phyloP scores from a whole-genome alignment of 2,888 invertebrate genomes.

The Caprella mutica region DNA sequence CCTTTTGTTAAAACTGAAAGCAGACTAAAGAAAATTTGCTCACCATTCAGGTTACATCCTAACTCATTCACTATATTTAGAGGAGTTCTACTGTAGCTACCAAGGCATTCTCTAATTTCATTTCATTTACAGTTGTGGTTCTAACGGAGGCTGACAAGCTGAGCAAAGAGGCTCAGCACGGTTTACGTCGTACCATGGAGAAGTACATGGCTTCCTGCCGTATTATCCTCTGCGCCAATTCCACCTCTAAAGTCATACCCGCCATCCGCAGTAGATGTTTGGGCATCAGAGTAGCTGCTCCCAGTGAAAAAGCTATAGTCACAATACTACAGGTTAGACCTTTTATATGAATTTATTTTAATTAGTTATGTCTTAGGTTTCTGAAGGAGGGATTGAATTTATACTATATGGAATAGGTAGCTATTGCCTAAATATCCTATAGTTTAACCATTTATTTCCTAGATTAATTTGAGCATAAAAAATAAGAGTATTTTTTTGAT shows the following conservation, averaged over 20 bases:
- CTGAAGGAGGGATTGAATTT: neutral
- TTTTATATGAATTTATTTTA: neutral
- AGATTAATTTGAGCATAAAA: no score
- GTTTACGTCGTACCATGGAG: slow-evolving; percentile 95
- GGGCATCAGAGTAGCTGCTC: slow-evolving; percentile 81
- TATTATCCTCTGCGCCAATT: slow-evolving; percentile 84
- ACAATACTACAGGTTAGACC: slow-evolving; percentile 45
- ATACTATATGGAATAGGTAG: no score
- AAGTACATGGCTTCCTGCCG: slow-evolving; percentile 93
- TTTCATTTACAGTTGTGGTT: slow-evolving; percentile 72
- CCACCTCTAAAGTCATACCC: slow-evolving; percentile 83
- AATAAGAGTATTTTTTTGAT: no score
- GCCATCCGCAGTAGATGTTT: slow-evolving; percentile 92
- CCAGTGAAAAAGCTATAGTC: slow-evolving; percentile 62
- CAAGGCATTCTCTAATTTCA: no score
- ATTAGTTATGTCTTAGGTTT: neutral
- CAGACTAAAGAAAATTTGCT: no score
- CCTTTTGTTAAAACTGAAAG: no score
- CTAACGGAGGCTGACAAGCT: slow-evolving; percentile 89
- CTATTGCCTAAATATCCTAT: no score
- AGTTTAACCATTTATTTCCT: no score
- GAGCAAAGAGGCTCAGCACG: slow-evolving; percentile 96
- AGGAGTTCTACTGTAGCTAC: no score
- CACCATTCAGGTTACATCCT: no score
- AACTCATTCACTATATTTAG: no score